Percentiles rank a stretch among this genome's conserved stretches.
phyloP scores from a whole-genome alignment of 2,888 invertebrate genomes.

The Frankliniella fusca region DNA sequence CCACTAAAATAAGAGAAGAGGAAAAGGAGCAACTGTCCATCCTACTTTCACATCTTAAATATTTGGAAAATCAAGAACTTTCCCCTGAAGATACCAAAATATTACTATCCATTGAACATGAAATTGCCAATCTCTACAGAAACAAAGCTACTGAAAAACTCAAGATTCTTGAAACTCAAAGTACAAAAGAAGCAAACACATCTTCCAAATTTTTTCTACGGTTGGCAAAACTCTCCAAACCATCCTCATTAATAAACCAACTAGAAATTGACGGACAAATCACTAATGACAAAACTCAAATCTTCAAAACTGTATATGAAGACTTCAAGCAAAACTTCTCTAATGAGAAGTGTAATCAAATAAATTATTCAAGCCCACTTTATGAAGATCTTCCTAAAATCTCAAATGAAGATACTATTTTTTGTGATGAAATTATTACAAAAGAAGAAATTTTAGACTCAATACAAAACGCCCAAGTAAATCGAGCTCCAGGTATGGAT shows the following conservation, averaged over 20 bases:
- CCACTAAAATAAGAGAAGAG: too few species aligned
- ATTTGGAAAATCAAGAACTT: neutral
- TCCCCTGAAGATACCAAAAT: neutral
- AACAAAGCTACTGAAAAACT: neutral
- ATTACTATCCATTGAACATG: neutral
- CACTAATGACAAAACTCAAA: neutral
- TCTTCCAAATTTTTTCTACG: neutral
- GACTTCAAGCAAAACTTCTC: neutral
- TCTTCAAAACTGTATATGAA: neutral
- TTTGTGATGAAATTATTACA: neutral
- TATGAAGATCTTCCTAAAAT: neutral
- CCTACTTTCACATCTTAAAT: neutral
- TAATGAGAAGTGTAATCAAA: neutral
- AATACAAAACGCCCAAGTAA: neutral
- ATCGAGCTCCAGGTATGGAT: neutral
- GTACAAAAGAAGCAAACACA: neutral
- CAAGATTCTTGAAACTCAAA: neutral
- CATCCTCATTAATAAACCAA: neutral
- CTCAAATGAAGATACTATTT: neutral
- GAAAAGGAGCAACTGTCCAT: neutral
- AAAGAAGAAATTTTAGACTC: neutral
- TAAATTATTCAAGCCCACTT: neutral
- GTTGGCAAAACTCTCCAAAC: neutral
- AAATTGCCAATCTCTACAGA: neutral
- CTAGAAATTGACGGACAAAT: neutral